Conservation (phyloP, 2,113 vertebrate genomes). For the Amazona guildingii region DNA sequence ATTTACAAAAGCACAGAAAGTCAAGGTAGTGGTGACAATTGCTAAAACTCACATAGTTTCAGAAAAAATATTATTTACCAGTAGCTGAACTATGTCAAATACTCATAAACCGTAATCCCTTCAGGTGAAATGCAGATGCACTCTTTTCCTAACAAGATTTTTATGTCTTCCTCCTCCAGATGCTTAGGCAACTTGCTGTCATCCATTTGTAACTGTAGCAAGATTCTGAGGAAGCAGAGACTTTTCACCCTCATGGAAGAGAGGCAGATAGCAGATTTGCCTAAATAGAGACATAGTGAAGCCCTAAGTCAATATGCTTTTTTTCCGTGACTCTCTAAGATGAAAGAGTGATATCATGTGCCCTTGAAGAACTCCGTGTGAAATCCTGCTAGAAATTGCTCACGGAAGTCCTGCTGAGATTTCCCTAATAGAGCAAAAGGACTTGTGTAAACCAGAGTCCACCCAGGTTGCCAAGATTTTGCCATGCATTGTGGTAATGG, state of each 20-base stretch:
- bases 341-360: neutral
- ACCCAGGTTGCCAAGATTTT: neutral
- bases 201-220: neutral
- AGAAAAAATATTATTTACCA: neutral
- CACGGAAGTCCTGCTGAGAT: neutral
- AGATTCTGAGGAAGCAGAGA: neutral
- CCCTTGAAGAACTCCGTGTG: neutral
- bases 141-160: neutral
- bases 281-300: neutral
- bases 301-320: neutral
- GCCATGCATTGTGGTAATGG: neutral
- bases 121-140: neutral
- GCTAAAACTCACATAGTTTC: neutral
- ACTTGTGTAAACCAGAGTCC: neutral
- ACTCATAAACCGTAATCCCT: neutral
- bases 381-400: neutral
- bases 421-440: neutral
- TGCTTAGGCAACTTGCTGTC: neutral
- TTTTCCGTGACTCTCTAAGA: neutral
- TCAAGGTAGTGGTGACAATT: neutral
- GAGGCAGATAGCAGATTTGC: neutral
- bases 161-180: neutral
- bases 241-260: neutral
- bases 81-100: neutral
- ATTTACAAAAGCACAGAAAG: neutral